Evolutionary conservation across 2,797 vertebrate species (phyloP).

Genomic region (Brachymystax lenok): DNA sequence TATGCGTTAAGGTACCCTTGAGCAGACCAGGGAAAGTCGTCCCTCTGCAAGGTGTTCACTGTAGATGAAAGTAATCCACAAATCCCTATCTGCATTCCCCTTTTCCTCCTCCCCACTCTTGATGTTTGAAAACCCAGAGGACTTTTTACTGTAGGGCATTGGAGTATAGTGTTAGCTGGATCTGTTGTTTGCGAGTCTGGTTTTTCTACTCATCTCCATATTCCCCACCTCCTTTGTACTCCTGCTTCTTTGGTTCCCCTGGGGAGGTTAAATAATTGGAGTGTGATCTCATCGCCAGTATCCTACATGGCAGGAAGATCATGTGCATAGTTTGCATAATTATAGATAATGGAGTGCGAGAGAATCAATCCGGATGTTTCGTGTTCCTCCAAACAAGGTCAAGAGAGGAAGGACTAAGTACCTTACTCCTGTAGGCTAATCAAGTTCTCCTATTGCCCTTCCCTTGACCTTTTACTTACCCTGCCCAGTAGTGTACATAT

Average conservation of each 20-base stretch:
- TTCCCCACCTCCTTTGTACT: background rate
- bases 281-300: conserved; percentile 13
- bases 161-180: background rate
- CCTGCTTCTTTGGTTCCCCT: conserved; percentile 11
- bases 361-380: conserved; percentile 30
- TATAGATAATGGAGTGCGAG: conserved; percentile 27
- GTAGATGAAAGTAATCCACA: conserved; percentile 4
- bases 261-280: conserved; percentile 14
- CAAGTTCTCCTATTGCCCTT: conserved; percentile 6
- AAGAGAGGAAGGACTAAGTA: background rate
- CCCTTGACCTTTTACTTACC: too few species aligned
- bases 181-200: background rate
- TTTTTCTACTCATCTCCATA: background rate
- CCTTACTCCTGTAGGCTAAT: conserved; percentile 26
- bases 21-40: background rate
- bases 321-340: conserved; percentile 35
- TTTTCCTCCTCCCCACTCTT: background rate
- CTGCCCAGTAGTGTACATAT: too few species aligned
- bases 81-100: background rate
- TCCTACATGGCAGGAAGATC: conserved; percentile 14
- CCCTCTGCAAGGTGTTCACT: background rate
- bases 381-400: conserved; percentile 34
- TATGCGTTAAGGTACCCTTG: too few species aligned
- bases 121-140: background rate
- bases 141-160: background rate